Evolutionary conservation across 1,140 invertebrate species (phyloP).

Genomic region (Plutomurus gul): DNA sequence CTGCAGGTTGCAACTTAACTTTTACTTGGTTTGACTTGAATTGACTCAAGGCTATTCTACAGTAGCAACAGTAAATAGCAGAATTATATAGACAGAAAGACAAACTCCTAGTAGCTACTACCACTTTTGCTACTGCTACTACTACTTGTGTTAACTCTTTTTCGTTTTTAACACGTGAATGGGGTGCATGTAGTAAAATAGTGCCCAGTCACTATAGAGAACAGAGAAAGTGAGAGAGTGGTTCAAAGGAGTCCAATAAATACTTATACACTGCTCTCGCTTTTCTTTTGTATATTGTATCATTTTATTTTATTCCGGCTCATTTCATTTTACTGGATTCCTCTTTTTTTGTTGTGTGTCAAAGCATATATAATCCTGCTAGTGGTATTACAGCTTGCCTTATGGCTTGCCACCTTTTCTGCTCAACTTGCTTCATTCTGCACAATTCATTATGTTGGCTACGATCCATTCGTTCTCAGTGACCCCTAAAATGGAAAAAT

Average conservation of each 20-base stretch:
- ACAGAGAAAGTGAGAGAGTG: too few species aligned
- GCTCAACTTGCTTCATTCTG: neutral
- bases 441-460: neutral
- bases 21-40: constrained; percentile 3
- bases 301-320: neutral
- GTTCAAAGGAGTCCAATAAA: too few species aligned
- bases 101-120: too few species aligned
- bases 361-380: too few species aligned
- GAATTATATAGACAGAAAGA: too few species aligned
- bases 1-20: constrained; percentile 4
- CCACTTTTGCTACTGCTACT: too few species aligned
- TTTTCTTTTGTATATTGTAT: neutral
- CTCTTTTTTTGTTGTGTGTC: too few species aligned
- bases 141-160: neutral
- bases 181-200: neutral
- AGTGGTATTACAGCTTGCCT: neutral
- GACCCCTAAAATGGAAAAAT: neutral
- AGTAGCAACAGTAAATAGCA: neutral
- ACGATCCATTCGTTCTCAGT: neutral
- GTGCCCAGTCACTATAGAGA: too few species aligned
- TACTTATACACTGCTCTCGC: too few species aligned
- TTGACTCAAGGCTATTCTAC: neutral
- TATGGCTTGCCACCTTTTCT: neutral
- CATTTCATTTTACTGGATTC: neutral
- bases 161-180: neutral